These are phyloP conservation scores for Jaculus jaculus DNA, from an alignment of 2,113 vertebrate species.

Conservation along the genomic window DNA sequence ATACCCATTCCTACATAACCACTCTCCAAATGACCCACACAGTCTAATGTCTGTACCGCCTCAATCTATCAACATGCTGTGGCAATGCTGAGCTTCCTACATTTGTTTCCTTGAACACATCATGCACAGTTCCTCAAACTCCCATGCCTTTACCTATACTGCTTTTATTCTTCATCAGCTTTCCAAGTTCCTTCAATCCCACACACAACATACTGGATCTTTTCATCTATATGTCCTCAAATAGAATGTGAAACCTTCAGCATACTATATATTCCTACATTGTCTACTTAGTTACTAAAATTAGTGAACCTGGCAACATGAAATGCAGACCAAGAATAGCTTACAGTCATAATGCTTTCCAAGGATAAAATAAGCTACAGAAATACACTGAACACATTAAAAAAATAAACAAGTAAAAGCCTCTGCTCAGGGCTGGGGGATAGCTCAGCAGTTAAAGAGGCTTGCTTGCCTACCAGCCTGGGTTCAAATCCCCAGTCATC, in stretches of 20 bases:
- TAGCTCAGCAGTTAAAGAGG: too few relatives aligned
- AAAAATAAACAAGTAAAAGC: neutral
- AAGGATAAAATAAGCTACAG: neutral
- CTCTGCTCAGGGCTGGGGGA: neutral
- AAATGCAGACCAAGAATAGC: neutral
- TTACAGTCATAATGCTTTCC: constrained; percentile 13
- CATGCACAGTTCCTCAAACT: neutral
- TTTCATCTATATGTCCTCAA: neutral
- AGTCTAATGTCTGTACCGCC: neutral
- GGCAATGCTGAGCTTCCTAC: neutral
- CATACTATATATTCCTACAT: neutral
- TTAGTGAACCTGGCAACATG: neutral
- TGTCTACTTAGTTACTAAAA: constrained; percentile 16
- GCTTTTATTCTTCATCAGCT: neutral
- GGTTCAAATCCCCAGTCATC: too few relatives aligned
- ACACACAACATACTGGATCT: neutral
- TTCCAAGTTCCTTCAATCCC: neutral
- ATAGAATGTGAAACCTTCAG: neutral
- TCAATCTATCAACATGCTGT: neutral
- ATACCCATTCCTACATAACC: neutral
- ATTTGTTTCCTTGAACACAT: neutral
- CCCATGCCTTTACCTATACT: neutral
- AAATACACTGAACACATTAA: neutral
- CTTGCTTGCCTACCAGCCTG: too few relatives aligned
- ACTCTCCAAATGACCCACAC: neutral